Conservation (phyloP, 2,113 vertebrate species). For the Calypte anna region DNA sequence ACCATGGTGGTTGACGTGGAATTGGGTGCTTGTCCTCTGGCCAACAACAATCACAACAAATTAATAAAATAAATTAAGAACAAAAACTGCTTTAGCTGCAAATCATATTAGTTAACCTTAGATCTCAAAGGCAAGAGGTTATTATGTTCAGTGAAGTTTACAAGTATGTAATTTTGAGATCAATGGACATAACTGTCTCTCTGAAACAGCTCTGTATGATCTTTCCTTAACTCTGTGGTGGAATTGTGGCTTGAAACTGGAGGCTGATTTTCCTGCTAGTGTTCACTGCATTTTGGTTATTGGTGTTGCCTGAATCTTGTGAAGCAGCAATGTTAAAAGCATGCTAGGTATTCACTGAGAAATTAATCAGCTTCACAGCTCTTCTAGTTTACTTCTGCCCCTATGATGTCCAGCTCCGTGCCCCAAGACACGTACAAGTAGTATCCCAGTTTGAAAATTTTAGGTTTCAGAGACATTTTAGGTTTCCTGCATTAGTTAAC, state of each 20-base stretch:
- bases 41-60: not conserved
- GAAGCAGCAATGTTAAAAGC: not conserved
- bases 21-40: not conserved
- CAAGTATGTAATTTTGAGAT: not conserved
- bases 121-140: not conserved
- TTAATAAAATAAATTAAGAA: not conserved
- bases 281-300: not conserved
- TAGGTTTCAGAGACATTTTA: not conserved
- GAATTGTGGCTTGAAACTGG: not conserved
- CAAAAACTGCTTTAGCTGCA: not conserved
- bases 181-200: not conserved
- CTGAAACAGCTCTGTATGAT: not conserved
- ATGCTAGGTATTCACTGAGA: not conserved
- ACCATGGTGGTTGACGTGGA: not conserved
- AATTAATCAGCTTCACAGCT: not conserved
- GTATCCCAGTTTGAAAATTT: not conserved
- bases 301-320: not conserved
- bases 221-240: not conserved
- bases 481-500: not conserved
- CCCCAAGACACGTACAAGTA: not conserved
- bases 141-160: not conserved
- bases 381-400: not conserved
- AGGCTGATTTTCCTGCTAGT: not conserved
- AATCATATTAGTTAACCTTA: not conserved
- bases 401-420: accelerated